Conservation (phyloP, 1,140 invertebrate species). For the Phthorimaea operculella region DNA sequence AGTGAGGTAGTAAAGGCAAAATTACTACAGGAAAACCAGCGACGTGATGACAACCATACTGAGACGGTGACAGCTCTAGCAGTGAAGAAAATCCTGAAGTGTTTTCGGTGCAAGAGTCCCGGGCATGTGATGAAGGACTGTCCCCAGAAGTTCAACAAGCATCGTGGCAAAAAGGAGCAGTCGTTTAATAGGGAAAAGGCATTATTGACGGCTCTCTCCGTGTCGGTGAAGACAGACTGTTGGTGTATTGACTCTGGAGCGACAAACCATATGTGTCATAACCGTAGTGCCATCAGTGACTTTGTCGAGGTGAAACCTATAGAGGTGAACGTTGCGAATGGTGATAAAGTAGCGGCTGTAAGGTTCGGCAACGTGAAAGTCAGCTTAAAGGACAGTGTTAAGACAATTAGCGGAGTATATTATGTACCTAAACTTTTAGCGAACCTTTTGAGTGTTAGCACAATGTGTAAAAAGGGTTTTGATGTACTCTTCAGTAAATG, state of each 20-base stretch:
- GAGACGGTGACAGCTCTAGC: constrained; percentile 1
- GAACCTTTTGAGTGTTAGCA: constrained; percentile 4
- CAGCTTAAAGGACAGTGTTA: neutral
- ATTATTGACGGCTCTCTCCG: neutral
- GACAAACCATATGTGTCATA: constrained; percentile 14
- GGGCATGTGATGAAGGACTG: constrained; percentile 10
- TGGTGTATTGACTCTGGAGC: constrained; percentile 24
- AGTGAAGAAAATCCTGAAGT: neutral
- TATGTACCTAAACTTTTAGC: constrained; percentile 5
- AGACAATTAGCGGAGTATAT: constrained; percentile 3
- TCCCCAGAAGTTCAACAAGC: constrained; percentile 1
- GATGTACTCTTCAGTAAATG: neutral
- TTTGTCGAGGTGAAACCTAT: neutral
- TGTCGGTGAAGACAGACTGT: neutral
- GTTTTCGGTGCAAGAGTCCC: constrained; percentile 5
- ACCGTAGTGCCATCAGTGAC: neutral
- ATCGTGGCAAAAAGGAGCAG: neutral
- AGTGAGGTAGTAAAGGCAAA: constrained; percentile 11
- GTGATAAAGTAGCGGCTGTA: neutral
- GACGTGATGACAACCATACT: constrained; percentile 4
- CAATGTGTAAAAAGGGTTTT: neutral
- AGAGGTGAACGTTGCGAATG: neutral
- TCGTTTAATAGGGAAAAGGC: neutral
- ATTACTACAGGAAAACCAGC: neutral
- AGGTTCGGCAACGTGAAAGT: neutral